These are phyloP conservation scores for Anastatus disparis DNA, from an alignment of 1,140 invertebrate species.

Conservation along the genomic window DNA sequence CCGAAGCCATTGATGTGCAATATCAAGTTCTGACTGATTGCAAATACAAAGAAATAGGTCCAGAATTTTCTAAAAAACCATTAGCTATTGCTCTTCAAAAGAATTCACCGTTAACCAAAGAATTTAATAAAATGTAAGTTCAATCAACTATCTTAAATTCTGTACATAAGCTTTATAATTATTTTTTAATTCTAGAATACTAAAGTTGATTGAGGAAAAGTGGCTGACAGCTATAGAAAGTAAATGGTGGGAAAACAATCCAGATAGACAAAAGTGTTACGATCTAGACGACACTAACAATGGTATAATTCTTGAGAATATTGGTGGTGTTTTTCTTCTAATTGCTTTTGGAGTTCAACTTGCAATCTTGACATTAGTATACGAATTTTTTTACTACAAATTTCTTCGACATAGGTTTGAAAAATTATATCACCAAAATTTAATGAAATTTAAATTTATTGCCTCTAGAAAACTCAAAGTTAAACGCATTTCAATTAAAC, in stretches of 20 bases:
- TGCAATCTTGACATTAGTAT: conserved; percentile 84
- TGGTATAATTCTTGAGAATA: conserved; percentile 96
- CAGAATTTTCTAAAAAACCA: conserved; percentile 96
- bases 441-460: not conserved
- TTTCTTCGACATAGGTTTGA: not conserved
- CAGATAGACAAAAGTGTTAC: conserved; percentile 81
- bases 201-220: conserved; percentile 90
- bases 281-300: conserved; percentile 91
- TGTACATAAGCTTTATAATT: too few relatives aligned
- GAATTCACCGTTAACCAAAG: conserved; percentile 91
- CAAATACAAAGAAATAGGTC: conserved; percentile 89
- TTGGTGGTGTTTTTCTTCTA: conserved; percentile 96
- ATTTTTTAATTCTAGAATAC: conserved; percentile 74
- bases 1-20: conserved; percentile 92
- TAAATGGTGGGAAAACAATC: conserved; percentile 94
- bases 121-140: conserved; percentile 89
- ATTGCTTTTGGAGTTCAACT: conserved; percentile 93
- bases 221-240: conserved; percentile 93
- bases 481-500: not conserved
- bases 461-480: not conserved
- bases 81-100: conserved; percentile 97
- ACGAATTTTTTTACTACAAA: conserved; percentile 7
- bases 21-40: conserved; percentile 90
- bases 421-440: not conserved
- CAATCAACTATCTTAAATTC: too few relatives aligned